phyloP scores from a whole-genome alignment of 2,888 invertebrate genomes.

The Melinaea menophilus region DNA sequence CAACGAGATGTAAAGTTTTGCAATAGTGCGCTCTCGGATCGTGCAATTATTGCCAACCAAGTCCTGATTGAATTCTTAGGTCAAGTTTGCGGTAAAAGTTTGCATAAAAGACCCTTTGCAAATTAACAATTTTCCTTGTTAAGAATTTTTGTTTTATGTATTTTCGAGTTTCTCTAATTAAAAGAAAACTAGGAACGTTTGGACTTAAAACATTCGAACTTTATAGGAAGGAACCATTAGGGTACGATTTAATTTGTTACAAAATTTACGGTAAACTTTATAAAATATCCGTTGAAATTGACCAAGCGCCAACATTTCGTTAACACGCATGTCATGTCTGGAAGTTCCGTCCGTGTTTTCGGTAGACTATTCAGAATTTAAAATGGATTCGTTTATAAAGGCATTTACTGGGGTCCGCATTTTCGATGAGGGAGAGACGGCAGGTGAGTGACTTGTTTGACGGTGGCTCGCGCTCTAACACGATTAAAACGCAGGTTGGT shows the following conservation, averaged over 20 bases:
- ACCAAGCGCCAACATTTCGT: conserved; percentile 67
- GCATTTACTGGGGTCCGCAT: conserved; percentile 70
- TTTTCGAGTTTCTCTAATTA: conserved; percentile 44
- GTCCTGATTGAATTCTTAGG: conserved; percentile 73
- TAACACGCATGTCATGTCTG: conserved; percentile 74
- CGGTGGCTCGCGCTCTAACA: conserved; percentile 56
- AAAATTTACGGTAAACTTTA: conserved; percentile 48
- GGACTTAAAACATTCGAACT: conserved; percentile 15
- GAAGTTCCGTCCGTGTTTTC: conserved; percentile 67
- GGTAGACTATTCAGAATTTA: conserved; percentile 71
- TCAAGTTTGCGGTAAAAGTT: conserved; percentile 66
- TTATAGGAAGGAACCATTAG: conserved; percentile 38
- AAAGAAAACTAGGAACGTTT: conserved; percentile 41
- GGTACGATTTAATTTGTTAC: conserved; percentile 50
- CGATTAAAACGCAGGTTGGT: conserved; percentile 72
- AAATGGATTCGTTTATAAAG: conserved; percentile 74
- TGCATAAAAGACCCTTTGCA: conserved; percentile 63
- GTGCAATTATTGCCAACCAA: conserved; percentile 69
- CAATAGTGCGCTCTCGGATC: conserved; percentile 63
- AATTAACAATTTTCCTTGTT: conserved; percentile 57
- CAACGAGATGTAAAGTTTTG: conserved; percentile 68
- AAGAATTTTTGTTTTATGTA: conserved; percentile 46
- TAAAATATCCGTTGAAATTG: conserved; percentile 59
- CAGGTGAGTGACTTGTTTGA: conserved; percentile 78
- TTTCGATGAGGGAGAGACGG: conserved; percentile 70